Base-by-base conservation (phyloP, 2,113 vertebrate genomes). In the Lathamus discolor region DNA sequence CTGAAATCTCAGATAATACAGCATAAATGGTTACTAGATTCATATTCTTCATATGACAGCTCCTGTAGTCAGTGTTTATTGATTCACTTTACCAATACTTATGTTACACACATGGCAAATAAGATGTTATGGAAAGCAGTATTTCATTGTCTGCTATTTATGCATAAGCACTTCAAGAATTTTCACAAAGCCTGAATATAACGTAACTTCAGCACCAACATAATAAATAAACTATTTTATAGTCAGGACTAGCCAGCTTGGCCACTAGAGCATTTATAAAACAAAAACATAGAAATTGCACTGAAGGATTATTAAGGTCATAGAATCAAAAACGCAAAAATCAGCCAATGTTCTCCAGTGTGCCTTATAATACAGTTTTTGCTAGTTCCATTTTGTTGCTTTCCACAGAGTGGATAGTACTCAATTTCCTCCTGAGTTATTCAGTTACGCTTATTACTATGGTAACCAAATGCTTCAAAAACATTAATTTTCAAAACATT, bases 1-100 rank as follows among this genome's bases (percentile, higher is more conserved):
- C 51, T 72, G 83, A 90, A 86, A 88, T 37, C 41, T 54, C 63
- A 52, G 52, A 14, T 83, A 67, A 88, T 66, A 17, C 31, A 72
- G 37, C 68, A 74, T 33, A 25, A 63, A 13, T 25, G 35, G 44
- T 29, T 72, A 11, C 24, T 64, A 70, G 10, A 89, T 93, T 78
- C 49, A 49, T 43, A 48, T 85, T 87, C 48, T 51, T 95, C 49
- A 33, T 48, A 46, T 11, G 86, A 44, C 54, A 83, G 39, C 43
- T 90, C 82, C 93, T 62, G 22, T 59, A 72, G 74, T 93, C 78
- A 57, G 37, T 83, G 73, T n/a, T 95, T 94, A 91, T 92, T 93
- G 82, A 95, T 93, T 86, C 81, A 27, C 43, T 94, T 95, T 73
- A 70, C 75, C 62, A 69, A 23, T 41, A 86, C n/a, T 95, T 95